Base-by-base conservation (phyloP, 2,888 invertebrate species). In the Volucella zonaria region DNA sequence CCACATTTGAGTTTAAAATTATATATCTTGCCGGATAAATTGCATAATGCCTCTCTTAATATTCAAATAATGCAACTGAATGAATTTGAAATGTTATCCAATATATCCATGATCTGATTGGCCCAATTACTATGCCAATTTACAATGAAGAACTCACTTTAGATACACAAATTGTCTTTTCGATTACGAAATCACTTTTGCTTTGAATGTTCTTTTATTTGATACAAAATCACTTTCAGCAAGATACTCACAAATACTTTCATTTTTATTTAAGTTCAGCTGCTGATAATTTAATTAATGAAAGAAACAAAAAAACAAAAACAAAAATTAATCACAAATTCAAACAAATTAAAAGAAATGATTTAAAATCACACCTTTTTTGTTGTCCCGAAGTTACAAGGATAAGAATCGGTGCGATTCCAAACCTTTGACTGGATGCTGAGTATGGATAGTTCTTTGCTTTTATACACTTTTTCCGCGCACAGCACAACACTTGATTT, bases 231-330 rank as follows among this genome's bases (percentile, higher is more conserved):
- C 76, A 76, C 81, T 66, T 74, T 66, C 42, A 62, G 15, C 66
- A 6, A 31, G 86, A 88, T 91, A 93, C 93, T 93, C 93, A 93
- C 93, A 92, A 93, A 92, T 90, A 92, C 89, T 91, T 93, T 93
- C 93, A 93, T 93, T 88, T 87, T 90, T 88, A 78, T n/a, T 61
- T 49, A 74, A 75, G 31, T 49, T 78, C 54, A 62, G 49, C 82
- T 78, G 77, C 70, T 76, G 56, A 52, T 87, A 87, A 81, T 86
- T 83, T 75, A 82, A 82, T 68, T 58, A 47, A 54, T 61, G 70
- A 52, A 66, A 74, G 1, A 42, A 77, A 80, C 88, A 76, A 85
- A 73, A 78, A 75, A 75, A 51, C 66, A 74, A 70, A 82, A 11
- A 68, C 12, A 10, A 62, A 74, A 64, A 74, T 83, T 82, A 76